These are phyloP conservation scores for Gobiocypris rarus DNA, from an alignment of 2,113 vertebrate genomes.

Conservation along the genomic window DNA sequence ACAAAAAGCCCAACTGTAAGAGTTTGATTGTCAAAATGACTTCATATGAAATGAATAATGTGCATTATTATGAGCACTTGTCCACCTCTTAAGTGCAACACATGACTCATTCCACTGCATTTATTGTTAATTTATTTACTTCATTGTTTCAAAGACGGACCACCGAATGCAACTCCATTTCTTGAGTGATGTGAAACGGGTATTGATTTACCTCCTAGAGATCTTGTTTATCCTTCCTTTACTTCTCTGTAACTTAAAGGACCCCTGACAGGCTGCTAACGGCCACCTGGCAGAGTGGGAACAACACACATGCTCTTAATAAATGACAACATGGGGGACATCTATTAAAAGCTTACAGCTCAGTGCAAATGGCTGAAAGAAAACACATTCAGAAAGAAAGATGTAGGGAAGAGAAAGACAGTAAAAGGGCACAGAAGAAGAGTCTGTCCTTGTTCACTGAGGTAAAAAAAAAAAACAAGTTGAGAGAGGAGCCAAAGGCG, in stretches of 20 bases:
- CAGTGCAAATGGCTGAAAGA: constrained; percentile 1
- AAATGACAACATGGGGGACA: constrained; percentile 57
- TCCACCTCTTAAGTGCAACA: neutral
- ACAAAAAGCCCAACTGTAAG: neutral
- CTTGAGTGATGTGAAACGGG: constrained; percentile 37
- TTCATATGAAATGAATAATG: neutral
- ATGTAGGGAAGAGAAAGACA: neutral
- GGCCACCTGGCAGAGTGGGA: constrained; percentile 66
- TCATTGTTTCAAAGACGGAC: neutral
- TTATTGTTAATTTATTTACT: neutral
- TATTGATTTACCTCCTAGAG: constrained; percentile 62
- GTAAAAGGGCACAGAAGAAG: neutral
- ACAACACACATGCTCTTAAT: constrained; percentile 47
- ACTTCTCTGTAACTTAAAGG: constrained; percentile 58
- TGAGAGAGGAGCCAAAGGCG: no score
- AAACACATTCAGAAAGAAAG: constrained; percentile 6
- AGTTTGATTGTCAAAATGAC: neutral
- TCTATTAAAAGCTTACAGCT: constrained; percentile 56
- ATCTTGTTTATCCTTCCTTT: constrained; percentile 69
- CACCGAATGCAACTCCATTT: neutral
- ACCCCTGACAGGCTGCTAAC: constrained; percentile 65
- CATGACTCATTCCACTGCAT: neutral
- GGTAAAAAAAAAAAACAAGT: neutral
- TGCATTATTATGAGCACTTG: neutral
- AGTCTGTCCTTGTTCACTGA: neutral